Base-by-base conservation (phyloP, 2,797 vertebrate species). In the Gadopsis marmoratus region DNA sequence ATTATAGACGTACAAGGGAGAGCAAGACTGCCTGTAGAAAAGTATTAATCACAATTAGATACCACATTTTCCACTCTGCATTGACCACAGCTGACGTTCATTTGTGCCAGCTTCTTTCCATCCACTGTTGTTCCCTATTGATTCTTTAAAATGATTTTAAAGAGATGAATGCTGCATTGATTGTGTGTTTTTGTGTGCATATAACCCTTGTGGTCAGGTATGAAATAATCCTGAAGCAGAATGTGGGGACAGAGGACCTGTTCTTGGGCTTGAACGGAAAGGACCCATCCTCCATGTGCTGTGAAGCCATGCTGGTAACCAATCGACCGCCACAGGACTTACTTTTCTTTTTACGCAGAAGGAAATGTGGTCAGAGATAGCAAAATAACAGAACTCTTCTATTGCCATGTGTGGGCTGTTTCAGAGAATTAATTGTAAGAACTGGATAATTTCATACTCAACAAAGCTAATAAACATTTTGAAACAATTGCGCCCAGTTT, bases 231-330 rank as follows among this genome's bases (percentile, higher is more conserved):
- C 94, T 97, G 92, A 97, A 97, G 87, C 97, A 99, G 84, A 92
- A 83, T 17, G 96, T 99, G 86, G 94, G 96, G 70, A 96, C 97
- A 33, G 97, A 99, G 75, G 97, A 99, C 66, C 6, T 99, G 35
- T 99, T 97, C 92, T 90, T 99, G 81, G 97, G 97, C 31, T 85
- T 98, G 90, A 96, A 90, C 39, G 82, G 95, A 76, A 99, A 98
- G 82, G 95, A 99, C 33, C 91, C 95, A 1, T 99, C 98, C 26
- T 97, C 97, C 62, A 97, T 97, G 88, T 97, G 97, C 88, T 99
- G 98, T 87, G 96, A 98, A 63, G 95, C 96, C 61, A 92, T 99
- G 88, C 92, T 97, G 97, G 98, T 99, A 95, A 96, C 3, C 51
- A 19, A 55, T 47, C 1, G 7, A 55, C 13, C 17, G 10, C 60